Base-by-base conservation (phyloP, 2,113 vertebrate genomes). In the Pelodiscus sinensis region DNA sequence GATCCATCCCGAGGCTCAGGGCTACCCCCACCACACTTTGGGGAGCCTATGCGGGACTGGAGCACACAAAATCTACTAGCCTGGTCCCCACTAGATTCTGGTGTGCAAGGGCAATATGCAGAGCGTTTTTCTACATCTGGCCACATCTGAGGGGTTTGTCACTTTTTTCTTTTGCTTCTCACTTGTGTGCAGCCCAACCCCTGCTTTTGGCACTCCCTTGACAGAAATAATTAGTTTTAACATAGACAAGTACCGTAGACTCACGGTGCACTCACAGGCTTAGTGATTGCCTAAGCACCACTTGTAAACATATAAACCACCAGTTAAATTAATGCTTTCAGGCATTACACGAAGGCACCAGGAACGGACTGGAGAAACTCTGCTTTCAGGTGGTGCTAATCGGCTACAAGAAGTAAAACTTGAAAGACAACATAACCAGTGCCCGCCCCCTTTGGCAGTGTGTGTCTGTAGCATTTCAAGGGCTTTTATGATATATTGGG, bases 371-470 rank as follows among this genome's bases (percentile, higher is more conserved):
- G 54, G 92, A 90, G 91, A 77, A 96, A 94, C 92, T 94, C 25
- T 82, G 86, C 77, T 80, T 91, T 96, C 92, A 92, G 81, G 92
- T 93, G 92, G 90, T 93, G 94, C 91, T 95, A 95, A 94, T 95
- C 94, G 94, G 60, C 75, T 94, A 87, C 11, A 50, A 50, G 38
- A 2, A 91, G 65, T 84, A 91, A 93, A 92, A 95, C 68, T 91
- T 85, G 95, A 95, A 95, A 86, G 88, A 90, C 93, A 94, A 87
- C 1, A 16, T 84, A 94, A 92, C 78, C 88, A 91, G 91, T 6
- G 93, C 95, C 80, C n/a, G n/a, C 94, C 44, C 94, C 91, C 96
- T 95, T 95, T 81, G 95, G 80, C 80, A 89, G 51, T 79, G 31
- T 14, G 57, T 5, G 27, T 85, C 93, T 94, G 82, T 93, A 94